These are phyloP conservation scores for Pimephales promelas DNA, from an alignment of 2,113 vertebrate genomes.

Conservation along the genomic window DNA sequence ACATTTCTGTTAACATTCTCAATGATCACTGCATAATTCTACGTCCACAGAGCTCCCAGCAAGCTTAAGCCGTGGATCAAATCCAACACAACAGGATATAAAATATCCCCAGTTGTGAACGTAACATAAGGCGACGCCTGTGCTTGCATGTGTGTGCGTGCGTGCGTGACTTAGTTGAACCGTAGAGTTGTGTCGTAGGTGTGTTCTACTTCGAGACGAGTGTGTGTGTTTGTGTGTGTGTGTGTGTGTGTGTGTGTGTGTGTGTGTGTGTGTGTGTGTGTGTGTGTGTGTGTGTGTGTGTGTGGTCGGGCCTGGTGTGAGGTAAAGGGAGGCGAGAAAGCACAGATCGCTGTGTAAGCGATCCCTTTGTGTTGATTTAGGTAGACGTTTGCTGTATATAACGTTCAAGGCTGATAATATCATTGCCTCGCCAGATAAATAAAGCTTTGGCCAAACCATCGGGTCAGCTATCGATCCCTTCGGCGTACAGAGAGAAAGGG, in stretches of 20 bases:
- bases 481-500: constrained; percentile 69
- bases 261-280: constrained; percentile 62
- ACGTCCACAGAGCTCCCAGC: constrained; percentile 73
- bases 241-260: constrained; percentile 62
- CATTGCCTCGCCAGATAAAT: constrained; percentile 83
- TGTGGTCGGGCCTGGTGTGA: constrained; percentile 59
- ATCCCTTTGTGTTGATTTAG: constrained; percentile 90
- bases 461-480: constrained; percentile 84
- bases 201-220: constrained; percentile 61
- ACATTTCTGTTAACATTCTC: constrained; percentile 69
- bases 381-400: constrained; percentile 87
- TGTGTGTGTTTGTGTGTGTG: constrained; percentile 62
- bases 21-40: constrained; percentile 75
- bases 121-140: constrained; percentile 69
- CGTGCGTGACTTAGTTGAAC: constrained; percentile 63
- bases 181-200: constrained; percentile 53
- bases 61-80: constrained; percentile 79
- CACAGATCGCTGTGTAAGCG: constrained; percentile 78
- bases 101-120: constrained; percentile 72
- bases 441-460: constrained; percentile 81
- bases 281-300: constrained; percentile 63
- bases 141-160: constrained; percentile 61
- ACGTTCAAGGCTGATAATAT: constrained; percentile 88
- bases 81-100: constrained; percentile 73
- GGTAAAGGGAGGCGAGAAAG: constrained; percentile 71